A percentile compares a stretch with the other conserved stretches of the same genome.
Evolutionary conservation across 2,888 invertebrate species (phyloP).

Genomic region (Aphrophora alni): DNA sequence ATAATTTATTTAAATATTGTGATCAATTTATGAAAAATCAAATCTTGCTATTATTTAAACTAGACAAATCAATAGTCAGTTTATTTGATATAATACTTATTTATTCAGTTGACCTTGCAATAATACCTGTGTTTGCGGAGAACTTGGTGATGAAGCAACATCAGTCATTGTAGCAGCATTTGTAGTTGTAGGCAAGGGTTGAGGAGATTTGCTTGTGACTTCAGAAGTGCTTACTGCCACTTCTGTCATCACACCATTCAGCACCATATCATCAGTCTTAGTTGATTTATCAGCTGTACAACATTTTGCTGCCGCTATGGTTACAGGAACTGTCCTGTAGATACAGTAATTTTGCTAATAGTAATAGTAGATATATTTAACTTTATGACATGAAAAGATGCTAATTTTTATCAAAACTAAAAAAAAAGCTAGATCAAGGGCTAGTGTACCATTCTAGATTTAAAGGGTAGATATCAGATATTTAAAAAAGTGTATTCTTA

Average conservation of each 20-base stretch:
- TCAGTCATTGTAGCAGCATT: slow-evolving; percentile 64
- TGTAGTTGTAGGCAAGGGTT: slow-evolving; percentile 56
- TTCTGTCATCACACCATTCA: slow-evolving; percentile 27
- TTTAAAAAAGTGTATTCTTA: no score
- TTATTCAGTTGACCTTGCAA: no score
- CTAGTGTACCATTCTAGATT: no score
- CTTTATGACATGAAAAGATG: background rate
- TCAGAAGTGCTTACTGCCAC: slow-evolving; percentile 20
- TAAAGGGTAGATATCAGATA: no score
- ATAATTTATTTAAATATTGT: no score
- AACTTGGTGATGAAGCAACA: slow-evolving; percentile 51
- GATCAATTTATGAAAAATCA: no score
- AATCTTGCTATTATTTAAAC: no score
- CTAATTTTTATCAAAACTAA: background rate
- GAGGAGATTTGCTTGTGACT: background rate
- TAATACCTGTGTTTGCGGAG: slow-evolving; percentile 49
- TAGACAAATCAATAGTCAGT: no score
- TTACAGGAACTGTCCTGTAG: slow-evolving; percentile 57
- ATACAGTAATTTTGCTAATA: background rate
- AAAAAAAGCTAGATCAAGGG: background rate
- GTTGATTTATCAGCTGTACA: slow-evolving; percentile 72
- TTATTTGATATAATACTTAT: no score
- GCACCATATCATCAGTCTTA: slow-evolving; percentile 66
- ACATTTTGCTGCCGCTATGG: slow-evolving; percentile 56
- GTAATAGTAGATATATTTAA: background rate